Conservation (phyloP, 2,797 vertebrate genomes). For the Sebastes minor region DNA sequence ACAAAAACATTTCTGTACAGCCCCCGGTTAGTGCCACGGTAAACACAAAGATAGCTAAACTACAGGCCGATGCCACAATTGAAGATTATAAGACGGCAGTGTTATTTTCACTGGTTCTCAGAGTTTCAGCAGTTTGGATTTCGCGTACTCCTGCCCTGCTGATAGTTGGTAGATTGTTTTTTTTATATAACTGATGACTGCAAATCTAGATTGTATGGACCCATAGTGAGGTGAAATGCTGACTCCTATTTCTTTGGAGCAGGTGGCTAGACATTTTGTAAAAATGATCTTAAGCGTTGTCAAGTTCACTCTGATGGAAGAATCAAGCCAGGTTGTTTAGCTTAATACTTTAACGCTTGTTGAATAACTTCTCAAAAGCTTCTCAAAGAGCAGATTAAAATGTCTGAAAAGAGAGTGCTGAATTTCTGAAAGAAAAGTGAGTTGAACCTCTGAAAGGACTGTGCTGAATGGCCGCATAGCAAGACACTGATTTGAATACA, state of each 20-base stretch:
- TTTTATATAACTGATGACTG: background rate
- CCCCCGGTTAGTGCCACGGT: too few relatives aligned
- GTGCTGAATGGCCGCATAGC: background rate
- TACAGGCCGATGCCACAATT: background rate
- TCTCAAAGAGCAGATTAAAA: background rate
- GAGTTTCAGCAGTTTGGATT: too few relatives aligned
- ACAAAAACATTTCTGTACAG: too few relatives aligned
- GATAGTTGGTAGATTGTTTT: background rate
- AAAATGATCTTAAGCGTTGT: background rate
- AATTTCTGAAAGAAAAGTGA: background rate
- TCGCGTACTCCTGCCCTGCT: too few relatives aligned
- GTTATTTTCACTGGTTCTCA: too few relatives aligned
- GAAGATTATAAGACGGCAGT: too few relatives aligned
- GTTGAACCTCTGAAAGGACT: background rate
- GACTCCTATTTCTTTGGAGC: background rate
- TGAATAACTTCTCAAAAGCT: background rate
- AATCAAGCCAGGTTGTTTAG: background rate
- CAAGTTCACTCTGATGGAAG: background rate
- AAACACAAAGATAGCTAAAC: background rate
- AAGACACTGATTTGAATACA: background rate
- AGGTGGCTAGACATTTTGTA: background rate
- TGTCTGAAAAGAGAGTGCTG: background rate
- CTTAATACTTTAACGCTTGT: background rate
- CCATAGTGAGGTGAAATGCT: background rate
- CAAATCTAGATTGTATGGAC: background rate